Conservation (phyloP, 2,888 invertebrate genomes). For the Philereme transversata region DNA sequence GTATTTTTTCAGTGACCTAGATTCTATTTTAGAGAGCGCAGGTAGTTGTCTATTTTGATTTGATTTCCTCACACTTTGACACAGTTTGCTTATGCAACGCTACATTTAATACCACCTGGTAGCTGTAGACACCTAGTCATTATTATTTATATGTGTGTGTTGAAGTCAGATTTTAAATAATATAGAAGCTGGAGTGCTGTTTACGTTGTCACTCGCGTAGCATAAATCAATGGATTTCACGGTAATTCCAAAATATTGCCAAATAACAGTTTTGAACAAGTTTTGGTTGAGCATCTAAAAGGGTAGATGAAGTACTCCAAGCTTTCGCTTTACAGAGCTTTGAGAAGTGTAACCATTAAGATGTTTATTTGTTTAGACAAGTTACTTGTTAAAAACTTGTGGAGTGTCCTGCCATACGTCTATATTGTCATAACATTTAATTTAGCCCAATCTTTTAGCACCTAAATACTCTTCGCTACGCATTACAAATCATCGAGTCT, state of each 20-base stretch:
- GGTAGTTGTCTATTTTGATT: constrained; percentile 63
- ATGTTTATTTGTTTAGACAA: constrained; percentile 9
- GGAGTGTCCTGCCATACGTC: constrained; percentile 2
- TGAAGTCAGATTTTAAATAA: constrained; percentile 7
- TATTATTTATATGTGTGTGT: constrained; percentile 5
- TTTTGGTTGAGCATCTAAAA: constrained; percentile 1
- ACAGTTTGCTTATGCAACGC: constrained; percentile 48
- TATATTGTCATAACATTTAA: constrained; percentile 45
- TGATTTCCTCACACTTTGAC: constrained; percentile 63
- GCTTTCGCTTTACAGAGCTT: too few relatives aligned
- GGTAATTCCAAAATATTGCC: constrained; percentile 15
- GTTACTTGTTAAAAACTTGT: background rate
- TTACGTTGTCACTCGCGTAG: constrained; percentile 5
- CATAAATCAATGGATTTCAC: constrained; percentile 19
- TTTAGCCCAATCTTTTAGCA: constrained; percentile 52
- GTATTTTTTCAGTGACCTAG: constrained; percentile 46
- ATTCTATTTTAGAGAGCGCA: constrained; percentile 58
- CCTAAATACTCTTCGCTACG: constrained; percentile 44
- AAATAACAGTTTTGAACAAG: constrained; percentile 2
- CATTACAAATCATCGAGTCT: constrained; percentile 49
- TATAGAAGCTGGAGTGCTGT: constrained; percentile 12
- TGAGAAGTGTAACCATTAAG: constrained; percentile 5
- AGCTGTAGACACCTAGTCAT: constrained; percentile 1
- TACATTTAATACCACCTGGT: constrained; percentile 11
- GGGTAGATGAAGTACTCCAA: too few relatives aligned